Evolutionary conservation across 53 echinoderm and acorn worm species (phyloP).

Genomic region (Crossaster papposus): DNA sequence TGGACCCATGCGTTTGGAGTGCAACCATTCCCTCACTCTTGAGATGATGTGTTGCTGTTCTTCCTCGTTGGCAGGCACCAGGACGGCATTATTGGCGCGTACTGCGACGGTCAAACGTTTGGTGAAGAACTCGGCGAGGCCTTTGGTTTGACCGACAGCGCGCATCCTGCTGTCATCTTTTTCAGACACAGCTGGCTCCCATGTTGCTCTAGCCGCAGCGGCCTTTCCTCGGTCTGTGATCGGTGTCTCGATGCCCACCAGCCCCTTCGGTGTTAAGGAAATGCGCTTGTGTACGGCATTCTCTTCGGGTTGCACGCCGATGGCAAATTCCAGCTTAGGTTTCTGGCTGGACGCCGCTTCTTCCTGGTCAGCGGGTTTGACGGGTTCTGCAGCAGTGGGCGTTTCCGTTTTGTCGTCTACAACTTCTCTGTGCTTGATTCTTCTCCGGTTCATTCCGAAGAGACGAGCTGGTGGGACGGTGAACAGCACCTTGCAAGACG

Average conservation of each 20-base stretch:
- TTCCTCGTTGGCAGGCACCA: background rate
- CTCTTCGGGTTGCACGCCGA: slow-evolving; percentile 26
- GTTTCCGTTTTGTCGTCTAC: background rate
- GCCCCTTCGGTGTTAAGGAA: slow-evolving; percentile 13
- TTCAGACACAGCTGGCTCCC: slow-evolving; percentile 2
- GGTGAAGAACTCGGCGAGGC: background rate
- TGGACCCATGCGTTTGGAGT: background rate
- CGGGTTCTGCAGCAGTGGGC: background rate
- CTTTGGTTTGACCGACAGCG: slow-evolving; percentile 31
- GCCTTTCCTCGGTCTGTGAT: background rate
- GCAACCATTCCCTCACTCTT: slow-evolving; percentile 19
- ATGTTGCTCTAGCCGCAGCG: background rate
- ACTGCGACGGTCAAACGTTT: slow-evolving; percentile 18
- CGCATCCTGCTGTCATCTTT: slow-evolving; percentile 20
- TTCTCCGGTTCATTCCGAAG: slow-evolving; percentile 24
- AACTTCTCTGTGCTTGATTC: slow-evolving; percentile 28
- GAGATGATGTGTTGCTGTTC: background rate
- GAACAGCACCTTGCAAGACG: background rate
- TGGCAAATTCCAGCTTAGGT: slow-evolving; percentile 5
- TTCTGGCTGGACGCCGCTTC: background rate
- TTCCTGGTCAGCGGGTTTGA: background rate
- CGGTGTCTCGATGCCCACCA: background rate
- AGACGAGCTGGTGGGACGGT: slow-evolving; percentile 21
- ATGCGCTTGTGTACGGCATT: background rate
- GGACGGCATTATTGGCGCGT: slow-evolving; percentile 3